Evolutionary conservation across 2,113 vertebrate species (phyloP), one percentile per base, ranked within the genome.

Genomic region (Neogale vison): DNA sequence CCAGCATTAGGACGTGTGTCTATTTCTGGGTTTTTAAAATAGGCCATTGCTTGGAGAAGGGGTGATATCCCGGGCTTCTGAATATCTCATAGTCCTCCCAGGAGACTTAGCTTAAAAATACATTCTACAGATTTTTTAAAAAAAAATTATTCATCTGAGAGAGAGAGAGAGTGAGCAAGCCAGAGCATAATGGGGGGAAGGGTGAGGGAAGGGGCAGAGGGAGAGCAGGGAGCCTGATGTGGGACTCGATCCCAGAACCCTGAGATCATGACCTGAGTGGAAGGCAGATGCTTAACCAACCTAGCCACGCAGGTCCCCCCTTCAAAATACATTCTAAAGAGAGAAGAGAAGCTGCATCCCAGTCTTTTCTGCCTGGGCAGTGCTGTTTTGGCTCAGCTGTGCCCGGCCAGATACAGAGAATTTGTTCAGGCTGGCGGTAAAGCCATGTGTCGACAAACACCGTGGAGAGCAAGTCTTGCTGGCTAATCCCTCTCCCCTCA

Each of bases 401-500:
- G 34, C 59, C 14, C 52, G 52, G 67, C 82, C 65, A 52, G 59
- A 36, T 7, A 2, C n/a, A 50, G 26, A 55, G 65, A 18, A 21
- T 89, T 77, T 12, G 36, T 82, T 74, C 59, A 18, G 83, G 26
- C 10, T 26, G 36, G n/a, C 0, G 11, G 36, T 36, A 61, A 50
- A 57, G 65, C 34, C 17, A 34, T 39, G 20, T 20, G 71, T 17
- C 0, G 4, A 7, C 50, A n/a, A 52, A 18, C 8, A 14, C 36
- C 26, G 15, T 21, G 8, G 88, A 52, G 95, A 42, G 20, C 31
- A 12, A 4, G 10, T n/a, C 86, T 85, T 10, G 6, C 34, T 23
- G 29, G 72, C 24, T 24, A 5, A 1, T 1, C 2, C 3, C 2
- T 1, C 15, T 5, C 15, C 50, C 50, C 50, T 13, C 3, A 1